phyloP scores from a whole-genome alignment of 2,888 invertebrate genomes.

The Cheilosia vernalis region DNA sequence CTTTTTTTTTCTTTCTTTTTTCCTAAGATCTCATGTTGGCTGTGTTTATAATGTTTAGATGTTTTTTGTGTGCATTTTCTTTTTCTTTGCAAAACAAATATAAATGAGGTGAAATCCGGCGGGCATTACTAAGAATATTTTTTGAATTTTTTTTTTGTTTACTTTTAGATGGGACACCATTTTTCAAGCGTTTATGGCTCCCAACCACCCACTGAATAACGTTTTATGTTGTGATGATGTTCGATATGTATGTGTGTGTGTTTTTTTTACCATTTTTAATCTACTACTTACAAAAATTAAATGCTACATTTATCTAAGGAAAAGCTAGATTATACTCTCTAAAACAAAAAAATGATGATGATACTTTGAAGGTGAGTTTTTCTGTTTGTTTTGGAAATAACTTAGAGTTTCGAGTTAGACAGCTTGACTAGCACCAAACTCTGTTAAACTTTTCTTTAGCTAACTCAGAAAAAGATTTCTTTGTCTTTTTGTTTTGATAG shows the following conservation, averaged over 20 bases:
- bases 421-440: slow-evolving; percentile 83
- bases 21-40: slow-evolving; percentile 49
- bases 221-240: slow-evolving; percentile 63
- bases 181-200: slow-evolving; percentile 75
- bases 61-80: slow-evolving; percentile 79
- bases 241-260: slow-evolving; percentile 42
- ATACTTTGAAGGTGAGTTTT: slow-evolving; percentile 10
- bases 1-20: slow-evolving; percentile 52
- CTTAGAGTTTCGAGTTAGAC: slow-evolving; percentile 63
- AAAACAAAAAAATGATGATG: slow-evolving; percentile 19
- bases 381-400: slow-evolving; percentile 24
- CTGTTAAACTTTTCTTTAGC: slow-evolving; percentile 75
- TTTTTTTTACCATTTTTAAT: slow-evolving; percentile 52
- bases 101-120: slow-evolving; percentile 75
- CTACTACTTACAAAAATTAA: slow-evolving; percentile 73
- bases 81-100: slow-evolving; percentile 60
- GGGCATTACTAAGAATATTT: slow-evolving; percentile 54
- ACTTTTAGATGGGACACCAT: slow-evolving; percentile 65
- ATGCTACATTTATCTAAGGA: slow-evolving; percentile 53
- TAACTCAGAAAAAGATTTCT: slow-evolving; percentile 72
- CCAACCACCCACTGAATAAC: slow-evolving; percentile 71
- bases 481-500: slow-evolving; percentile 77
- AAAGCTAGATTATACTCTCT: slow-evolving; percentile 7
- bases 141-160: not conserved
- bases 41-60: slow-evolving; percentile 76